A percentile compares a stretch with the other conserved stretches of the same genome.
These are phyloP conservation scores for Saguinus midas DNA, from an alignment of 2,113 vertebrate species.

Conservation along the genomic window DNA sequence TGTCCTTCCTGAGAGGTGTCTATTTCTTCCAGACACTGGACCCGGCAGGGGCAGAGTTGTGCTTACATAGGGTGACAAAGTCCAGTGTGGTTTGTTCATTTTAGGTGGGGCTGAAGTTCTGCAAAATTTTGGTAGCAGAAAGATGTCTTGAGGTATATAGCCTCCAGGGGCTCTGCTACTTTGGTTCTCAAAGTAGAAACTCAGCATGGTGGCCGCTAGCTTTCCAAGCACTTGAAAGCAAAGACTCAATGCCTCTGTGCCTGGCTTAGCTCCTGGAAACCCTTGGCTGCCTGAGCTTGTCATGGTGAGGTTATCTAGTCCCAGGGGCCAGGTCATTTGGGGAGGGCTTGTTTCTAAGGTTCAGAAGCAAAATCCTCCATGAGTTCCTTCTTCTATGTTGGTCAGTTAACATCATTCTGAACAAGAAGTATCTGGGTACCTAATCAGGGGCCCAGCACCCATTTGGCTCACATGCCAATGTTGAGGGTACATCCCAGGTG, in stretches of 20 bases:
- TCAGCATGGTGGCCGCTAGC: background rate
- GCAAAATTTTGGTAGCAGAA: background rate
- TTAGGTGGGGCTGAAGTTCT: background rate
- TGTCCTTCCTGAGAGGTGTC: background rate
- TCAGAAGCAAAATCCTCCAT: background rate
- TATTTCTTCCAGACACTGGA: background rate
- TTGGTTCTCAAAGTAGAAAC: background rate
- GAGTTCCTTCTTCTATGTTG: background rate
- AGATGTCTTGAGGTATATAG: background rate
- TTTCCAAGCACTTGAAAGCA: background rate
- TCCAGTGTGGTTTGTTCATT: background rate
- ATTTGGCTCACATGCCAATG: background rate
- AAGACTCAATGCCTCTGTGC: background rate
- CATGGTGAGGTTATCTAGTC: background rate
- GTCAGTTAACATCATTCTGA: background rate
- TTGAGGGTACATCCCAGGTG: background rate
- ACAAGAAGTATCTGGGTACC: background rate
- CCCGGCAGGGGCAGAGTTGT: background rate
- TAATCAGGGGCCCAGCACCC: background rate
- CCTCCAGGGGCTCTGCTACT: background rate
- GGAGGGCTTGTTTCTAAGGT: background rate
- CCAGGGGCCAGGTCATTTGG: background rate
- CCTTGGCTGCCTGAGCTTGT: background rate
- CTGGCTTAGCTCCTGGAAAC: background rate
- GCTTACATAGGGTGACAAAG: background rate